These are phyloP conservation scores for Dunckerocampus dactyliophorus DNA, from an alignment of 2,113 vertebrate genomes.

Conservation along the genomic window DNA sequence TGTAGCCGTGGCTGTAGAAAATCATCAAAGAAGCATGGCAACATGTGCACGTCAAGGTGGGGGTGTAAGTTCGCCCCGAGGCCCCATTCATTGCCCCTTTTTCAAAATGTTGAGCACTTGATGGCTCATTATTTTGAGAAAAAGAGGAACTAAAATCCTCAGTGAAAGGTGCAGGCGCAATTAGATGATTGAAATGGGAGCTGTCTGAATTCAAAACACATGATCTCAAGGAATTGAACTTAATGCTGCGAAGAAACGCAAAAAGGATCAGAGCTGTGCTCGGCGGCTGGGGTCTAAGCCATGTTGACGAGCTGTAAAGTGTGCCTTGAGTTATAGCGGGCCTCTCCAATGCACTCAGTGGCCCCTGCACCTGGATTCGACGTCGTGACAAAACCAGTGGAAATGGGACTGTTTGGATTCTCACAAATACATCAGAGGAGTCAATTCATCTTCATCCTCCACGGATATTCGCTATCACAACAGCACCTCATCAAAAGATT, in stretches of 20 bases:
- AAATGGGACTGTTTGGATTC: conserved; percentile 59
- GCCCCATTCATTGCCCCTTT: conserved; percentile 36
- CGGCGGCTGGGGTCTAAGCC: conserved; percentile 24
- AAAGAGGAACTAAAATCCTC: conserved; percentile 51
- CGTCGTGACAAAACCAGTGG: conserved; percentile 58
- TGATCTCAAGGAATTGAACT: conserved; percentile 57
- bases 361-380: conserved; percentile 60
- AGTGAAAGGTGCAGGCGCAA: conserved; percentile 57
- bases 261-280: conserved; percentile 36
- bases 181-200: conserved; percentile 68
- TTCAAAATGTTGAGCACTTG: conserved; percentile 51
- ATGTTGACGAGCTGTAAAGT: conserved; percentile 56
- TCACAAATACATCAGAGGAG: conserved; percentile 40
- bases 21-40: conserved; percentile 63
- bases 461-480: conserved; percentile 64
- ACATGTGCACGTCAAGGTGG: conserved; percentile 50
- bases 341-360: conserved; percentile 51
- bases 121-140: conserved; percentile 63
- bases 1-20: conserved; percentile 59
- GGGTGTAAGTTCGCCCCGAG: conserved; percentile 49
- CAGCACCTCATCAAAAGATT: conserved; percentile 60
- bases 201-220: conserved; percentile 66
- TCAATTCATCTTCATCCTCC: conserved; percentile 64
- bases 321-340: conserved; percentile 59
- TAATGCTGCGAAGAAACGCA: conserved; percentile 56